phyloP scores from a whole-genome alignment of 2,888 invertebrate genomes.

The Orthosia cruda region DNA sequence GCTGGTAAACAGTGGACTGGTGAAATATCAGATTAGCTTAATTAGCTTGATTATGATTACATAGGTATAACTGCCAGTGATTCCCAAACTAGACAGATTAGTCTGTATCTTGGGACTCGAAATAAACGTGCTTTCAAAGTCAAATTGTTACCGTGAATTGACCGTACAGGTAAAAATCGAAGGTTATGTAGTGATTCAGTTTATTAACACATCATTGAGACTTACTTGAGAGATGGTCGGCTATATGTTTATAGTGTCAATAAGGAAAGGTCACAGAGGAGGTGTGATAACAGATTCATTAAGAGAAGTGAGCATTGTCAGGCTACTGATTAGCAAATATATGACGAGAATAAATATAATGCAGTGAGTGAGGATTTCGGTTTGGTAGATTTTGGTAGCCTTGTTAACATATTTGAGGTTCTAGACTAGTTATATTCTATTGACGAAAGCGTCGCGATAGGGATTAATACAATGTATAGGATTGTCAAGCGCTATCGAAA shows the following conservation, averaged over 20 bases:
- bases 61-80: no score
- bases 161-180: slow-evolving; percentile 16
- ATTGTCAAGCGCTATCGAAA: no score
- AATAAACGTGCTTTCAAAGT: not conserved
- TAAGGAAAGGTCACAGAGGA: slow-evolving; percentile 18
- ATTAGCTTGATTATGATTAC: no score
- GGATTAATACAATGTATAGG: no score
- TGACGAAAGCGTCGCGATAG: no score
- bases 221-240: not conserved
- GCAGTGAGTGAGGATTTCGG: not conserved
- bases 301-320: not conserved
- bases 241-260: not conserved
- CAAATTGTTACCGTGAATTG: not conserved
- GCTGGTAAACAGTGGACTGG: no score
- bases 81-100: no score
- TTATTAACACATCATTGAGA: slow-evolving; percentile 8
- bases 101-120: no score
- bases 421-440: no score
- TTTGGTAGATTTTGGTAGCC: not conserved
- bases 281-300: not conserved
- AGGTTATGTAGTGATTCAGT: slow-evolving; percentile 14
- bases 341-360: not conserved
- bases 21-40: no score
- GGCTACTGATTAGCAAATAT: not conserved
- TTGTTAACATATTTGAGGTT: not conserved